Evolutionary conservation across 2,113 vertebrate genomes (phyloP), one percentile per base, ranked within the genome.

Genomic region (Xiphias gladius): DNA sequence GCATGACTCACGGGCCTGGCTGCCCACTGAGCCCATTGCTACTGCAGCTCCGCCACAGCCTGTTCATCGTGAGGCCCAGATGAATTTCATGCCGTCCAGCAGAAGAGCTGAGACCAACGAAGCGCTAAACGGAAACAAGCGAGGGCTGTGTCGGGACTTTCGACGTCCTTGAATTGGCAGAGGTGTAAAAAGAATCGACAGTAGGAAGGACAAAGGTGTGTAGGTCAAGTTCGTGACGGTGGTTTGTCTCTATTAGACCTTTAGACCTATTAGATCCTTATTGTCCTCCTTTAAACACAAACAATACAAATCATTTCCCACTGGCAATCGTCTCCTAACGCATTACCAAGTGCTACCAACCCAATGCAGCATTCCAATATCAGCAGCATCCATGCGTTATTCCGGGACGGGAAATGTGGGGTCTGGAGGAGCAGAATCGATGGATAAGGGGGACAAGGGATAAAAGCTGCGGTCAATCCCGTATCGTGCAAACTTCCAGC

Each of bases 1-100:
- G 76, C 48, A 73, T 92, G 91, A 92, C 86, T 93, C 90, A 92
- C 82, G 89, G 77, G 63, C 65, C 79, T 3, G 65, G 64, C 59
- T 39, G 75, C 58, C 20, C 43, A 54, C 28, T 59, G 73, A 82
- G 71, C 65, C 73, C 22, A 37, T 28, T 57, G 43, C 67, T 52
- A 16, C 48, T 37, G 57, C 65, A 30, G 28, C 41, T 77, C 48
- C 14, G 74, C 54, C 59, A 67, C 57, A 24, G 41, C 66, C 17
- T 24, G 1, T 55, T 72, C 61, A 41, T 52, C 43, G 22, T 57
- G n/a, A 67, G 70, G 54, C 48, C 35, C 48, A 24, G 65, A 73
- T 48, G 37, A 57, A 73, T 61, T 41, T 58, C n/a, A 55, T 2
- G 48, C 70, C 75, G 35, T 59, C 63, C 26, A 41, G 32, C 58